These are phyloP conservation scores for Ovis canadensis DNA, from an alignment of 2,113 vertebrate genomes.

Conservation along the genomic window DNA sequence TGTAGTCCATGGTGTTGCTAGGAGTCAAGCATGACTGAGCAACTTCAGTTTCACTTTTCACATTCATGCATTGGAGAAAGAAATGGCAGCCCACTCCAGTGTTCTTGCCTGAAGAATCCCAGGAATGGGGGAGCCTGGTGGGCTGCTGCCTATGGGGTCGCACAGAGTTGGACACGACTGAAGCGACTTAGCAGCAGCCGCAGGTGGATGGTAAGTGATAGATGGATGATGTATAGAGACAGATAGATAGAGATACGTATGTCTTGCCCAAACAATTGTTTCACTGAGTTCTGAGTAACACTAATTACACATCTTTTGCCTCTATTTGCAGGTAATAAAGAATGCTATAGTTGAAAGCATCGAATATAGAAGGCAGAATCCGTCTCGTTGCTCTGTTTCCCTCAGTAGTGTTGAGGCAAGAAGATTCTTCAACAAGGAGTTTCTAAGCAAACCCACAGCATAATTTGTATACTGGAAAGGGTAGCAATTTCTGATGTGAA, in stretches of 20 bases:
- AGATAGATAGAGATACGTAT: background rate
- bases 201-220: background rate
- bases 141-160: too few relatives aligned
- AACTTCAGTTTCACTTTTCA: too few relatives aligned
- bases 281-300: background rate
- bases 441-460: constrained; percentile 69
- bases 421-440: constrained; percentile 85
- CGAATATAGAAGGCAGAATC: constrained; percentile 87
- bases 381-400: constrained; percentile 82
- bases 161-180: too few relatives aligned
- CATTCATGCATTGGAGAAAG: too few relatives aligned
- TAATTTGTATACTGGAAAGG: constrained; percentile 38
- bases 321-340: constrained; percentile 87
- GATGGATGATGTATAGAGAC: background rate
- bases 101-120: too few relatives aligned
- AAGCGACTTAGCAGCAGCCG: too few relatives aligned
- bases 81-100: too few relatives aligned
- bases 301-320: background rate
- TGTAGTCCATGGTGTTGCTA: too few relatives aligned
- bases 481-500: background rate
- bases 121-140: too few relatives aligned
- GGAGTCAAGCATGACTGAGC: too few relatives aligned
- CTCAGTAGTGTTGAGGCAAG: constrained; percentile 89
- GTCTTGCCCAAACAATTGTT: background rate
- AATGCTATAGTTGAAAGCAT: constrained; percentile 91